Evolutionary conservation across 2,888 invertebrate species (phyloP).

Genomic region (Drosophila aldrichi): DNA sequence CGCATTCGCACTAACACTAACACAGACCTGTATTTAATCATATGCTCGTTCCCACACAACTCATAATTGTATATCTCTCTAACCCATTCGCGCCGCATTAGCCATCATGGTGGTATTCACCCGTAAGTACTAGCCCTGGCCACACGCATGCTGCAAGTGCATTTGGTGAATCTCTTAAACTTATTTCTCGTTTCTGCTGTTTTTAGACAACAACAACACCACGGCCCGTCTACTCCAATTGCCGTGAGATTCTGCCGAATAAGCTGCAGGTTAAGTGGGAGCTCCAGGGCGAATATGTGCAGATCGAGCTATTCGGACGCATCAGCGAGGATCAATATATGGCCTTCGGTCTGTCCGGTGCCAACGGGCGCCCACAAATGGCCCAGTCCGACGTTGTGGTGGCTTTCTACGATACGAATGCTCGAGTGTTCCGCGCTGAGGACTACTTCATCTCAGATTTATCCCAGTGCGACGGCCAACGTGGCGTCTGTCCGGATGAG

Average conservation of each 20-base stretch:
- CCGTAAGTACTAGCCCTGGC: slow-evolving; percentile 89
- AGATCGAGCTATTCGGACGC: slow-evolving; percentile 91
- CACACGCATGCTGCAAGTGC: slow-evolving; percentile 49
- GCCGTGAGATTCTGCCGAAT: slow-evolving; percentile 93
- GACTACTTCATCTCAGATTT: slow-evolving; percentile 94
- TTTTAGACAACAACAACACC: slow-evolving; percentile 92
- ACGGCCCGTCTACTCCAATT: slow-evolving; percentile 90
- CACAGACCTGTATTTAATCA: slow-evolving; percentile 52
- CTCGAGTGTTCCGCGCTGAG: slow-evolving; percentile 89
- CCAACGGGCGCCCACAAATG: slow-evolving; percentile 91
- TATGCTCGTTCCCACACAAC: slow-evolving; percentile 60
- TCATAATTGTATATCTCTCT: slow-evolving; percentile 75
- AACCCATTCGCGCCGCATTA: slow-evolving; percentile 85
- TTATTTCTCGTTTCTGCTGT: slow-evolving; percentile 23
- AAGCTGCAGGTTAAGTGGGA: slow-evolving; percentile 95
- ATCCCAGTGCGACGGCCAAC: slow-evolving; percentile 92
- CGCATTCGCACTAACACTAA: slow-evolving; percentile 10
- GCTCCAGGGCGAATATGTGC: slow-evolving; percentile 90
- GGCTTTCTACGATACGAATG: slow-evolving; percentile 89
- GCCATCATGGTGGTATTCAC: slow-evolving; percentile 97
- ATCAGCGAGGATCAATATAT: slow-evolving; percentile 94
- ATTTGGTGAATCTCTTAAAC: too few relatives aligned
- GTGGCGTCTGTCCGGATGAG: slow-evolving; percentile 94
- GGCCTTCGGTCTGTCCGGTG: slow-evolving; percentile 94
- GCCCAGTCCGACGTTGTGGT: slow-evolving; percentile 93